Percentiles rank a stretch among this genome's conserved stretches.
Conservation (phyloP, 2,113 vertebrate genomes). For the Morone chrysops region DNA sequence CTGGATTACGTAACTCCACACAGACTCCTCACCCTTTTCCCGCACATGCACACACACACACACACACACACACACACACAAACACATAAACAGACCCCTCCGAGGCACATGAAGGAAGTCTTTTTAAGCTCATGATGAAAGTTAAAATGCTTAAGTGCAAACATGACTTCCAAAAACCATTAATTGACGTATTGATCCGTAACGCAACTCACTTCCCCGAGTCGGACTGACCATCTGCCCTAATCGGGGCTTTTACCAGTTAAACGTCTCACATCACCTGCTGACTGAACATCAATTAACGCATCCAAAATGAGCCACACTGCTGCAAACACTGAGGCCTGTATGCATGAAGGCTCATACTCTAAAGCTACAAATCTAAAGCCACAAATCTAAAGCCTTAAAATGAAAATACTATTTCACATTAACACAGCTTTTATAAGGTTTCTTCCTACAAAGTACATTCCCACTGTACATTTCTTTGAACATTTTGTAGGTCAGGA, state of each 20-base stretch:
- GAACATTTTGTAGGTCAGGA: conserved; percentile 35
- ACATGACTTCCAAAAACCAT: conserved; percentile 69
- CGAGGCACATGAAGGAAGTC: conserved; percentile 23
- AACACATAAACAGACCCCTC: background rate
- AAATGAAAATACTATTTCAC: too few relatives aligned
- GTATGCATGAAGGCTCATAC: background rate
- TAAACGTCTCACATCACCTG: conserved; percentile 51
- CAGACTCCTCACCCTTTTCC: conserved; percentile 15
- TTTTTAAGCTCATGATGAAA: conserved; percentile 55
- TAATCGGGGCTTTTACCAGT: conserved; percentile 64
- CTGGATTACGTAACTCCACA: conserved; percentile 50
- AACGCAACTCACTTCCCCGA: conserved; percentile 45
- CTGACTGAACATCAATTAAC: conserved; percentile 57
- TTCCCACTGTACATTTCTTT: background rate
- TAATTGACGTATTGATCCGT: conserved; percentile 67
- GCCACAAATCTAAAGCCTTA: too few relatives aligned
- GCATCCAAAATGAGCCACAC: conserved; percentile 17
- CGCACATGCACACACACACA: background rate
- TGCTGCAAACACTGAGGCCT: background rate
- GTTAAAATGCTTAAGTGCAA: conserved; percentile 66
- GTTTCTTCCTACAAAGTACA: background rate
- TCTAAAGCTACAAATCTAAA: background rate
- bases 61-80: too few relatives aligned
- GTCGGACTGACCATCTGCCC: conserved; percentile 35
- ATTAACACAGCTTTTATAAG: background rate